Base-by-base conservation (phyloP, 2,113 vertebrate species). In the Psilopsiagon aymara region DNA sequence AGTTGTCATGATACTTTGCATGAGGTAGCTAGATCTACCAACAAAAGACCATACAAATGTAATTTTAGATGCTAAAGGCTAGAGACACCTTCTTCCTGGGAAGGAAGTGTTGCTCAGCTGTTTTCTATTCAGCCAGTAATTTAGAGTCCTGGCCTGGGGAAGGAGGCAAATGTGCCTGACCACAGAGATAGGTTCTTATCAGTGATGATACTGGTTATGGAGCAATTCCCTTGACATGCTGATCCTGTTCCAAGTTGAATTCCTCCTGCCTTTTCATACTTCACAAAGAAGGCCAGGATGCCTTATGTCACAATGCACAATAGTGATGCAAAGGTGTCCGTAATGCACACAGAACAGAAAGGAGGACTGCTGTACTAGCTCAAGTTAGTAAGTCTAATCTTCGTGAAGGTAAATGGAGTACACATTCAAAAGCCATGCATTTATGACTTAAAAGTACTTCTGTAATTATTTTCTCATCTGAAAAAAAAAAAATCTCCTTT, bases 71-170 rank as follows among this genome's bases (percentile, higher is more conserved):
- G 52, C 2, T 41, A 31, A 59, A 80, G 17, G 12, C 24, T 3
- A 46, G 25, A 79, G 24, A 49, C 4, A 51, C 5, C 17, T 43
- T 84, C 18, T 6, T 41, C 24, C 41, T 1, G 2, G 24, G 16
- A 51, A 74, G 64, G 7, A 21, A 28, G 8, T 33, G 16, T 5
- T 77, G 14, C 35, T 86, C 25, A 23, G 20, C 17, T 80, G 5
- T 18, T 5, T 3, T 28, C 4, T 31, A 15, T 2, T 12, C 37
- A 41, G n/a, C 28, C 57, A 80, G 15, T 11, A 15, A 33, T 37
- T 33, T 2, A 1, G 17, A 60, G 59, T 19, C 10, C 8, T 2
- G 1, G 25, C 13, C 39, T 77, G 9, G 11, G 4, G 16, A 1
- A 35, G 18, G 2, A 7, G 9, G 7, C 4, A 41, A 29, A 43